phyloP scores from a whole-genome alignment of 2,113 vertebrate species.

The Notechis scutatus region DNA sequence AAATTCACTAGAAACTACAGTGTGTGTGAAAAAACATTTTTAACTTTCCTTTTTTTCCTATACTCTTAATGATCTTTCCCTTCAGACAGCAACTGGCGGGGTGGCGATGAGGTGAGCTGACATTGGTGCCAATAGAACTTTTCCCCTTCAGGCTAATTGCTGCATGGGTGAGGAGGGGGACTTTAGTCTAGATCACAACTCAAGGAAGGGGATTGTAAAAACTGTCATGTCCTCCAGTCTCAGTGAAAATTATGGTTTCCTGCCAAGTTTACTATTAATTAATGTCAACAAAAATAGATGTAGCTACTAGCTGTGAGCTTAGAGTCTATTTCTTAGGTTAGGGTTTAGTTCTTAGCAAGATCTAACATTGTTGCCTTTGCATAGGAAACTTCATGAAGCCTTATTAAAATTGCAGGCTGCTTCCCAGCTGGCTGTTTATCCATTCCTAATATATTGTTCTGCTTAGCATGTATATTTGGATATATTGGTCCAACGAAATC shows the following conservation, averaged over 20 bases:
- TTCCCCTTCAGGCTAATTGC: not conserved
- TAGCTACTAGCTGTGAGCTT: not conserved
- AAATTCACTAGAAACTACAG: not conserved
- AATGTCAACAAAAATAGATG: not conserved
- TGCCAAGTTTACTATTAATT: not conserved
- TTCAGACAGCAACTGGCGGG: not conserved
- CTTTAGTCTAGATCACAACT: not conserved
- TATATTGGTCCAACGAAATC: not conserved
- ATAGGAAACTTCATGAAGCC: not conserved
- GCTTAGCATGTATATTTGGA: not conserved
- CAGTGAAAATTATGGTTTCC: not conserved
- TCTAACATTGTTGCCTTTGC: not conserved
- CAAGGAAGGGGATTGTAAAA: not conserved
- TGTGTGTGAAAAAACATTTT: not conserved
- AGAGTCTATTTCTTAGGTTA: not conserved
- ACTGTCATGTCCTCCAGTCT: not conserved
- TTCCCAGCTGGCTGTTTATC: not conserved
- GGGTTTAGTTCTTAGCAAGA: not conserved
- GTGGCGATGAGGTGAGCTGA: not conserved
- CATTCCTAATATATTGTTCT: not conserved
- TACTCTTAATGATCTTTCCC: not conserved
- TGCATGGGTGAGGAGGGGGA: not conserved
- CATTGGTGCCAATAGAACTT: not conserved
- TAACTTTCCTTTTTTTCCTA: not conserved
- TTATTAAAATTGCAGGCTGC: not conserved